A percentile compares a stretch with the other conserved stretches of the same genome.
phyloP scores from a whole-genome alignment of 2,888 invertebrate species.

The Chloromyia formosa region DNA sequence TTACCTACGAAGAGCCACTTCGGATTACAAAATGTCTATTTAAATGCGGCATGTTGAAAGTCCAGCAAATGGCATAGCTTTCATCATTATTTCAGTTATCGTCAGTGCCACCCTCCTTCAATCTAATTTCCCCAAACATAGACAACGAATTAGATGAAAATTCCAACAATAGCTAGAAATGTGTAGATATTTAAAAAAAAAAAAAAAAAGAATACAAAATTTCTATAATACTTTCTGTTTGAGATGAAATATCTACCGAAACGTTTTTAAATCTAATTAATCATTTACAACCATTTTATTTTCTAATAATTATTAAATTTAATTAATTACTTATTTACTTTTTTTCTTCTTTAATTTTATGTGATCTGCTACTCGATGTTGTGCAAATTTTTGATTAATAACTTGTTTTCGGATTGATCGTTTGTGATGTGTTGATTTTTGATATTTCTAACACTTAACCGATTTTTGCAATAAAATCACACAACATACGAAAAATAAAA shows the following conservation, averaged over 20 bases:
- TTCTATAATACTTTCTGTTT: conserved; percentile 30
- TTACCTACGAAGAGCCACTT: no score
- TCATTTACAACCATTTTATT: neutral
- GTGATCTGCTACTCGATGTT: neutral
- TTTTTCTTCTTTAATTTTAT: conserved; percentile 30
- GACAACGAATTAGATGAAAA: no score
- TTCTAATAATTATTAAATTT: neutral
- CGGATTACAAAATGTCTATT: no score
- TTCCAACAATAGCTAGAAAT: neutral
- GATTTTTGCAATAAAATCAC: conserved; percentile 17
- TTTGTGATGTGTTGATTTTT: conserved; percentile 11
- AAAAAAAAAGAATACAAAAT: conserved; percentile 1
- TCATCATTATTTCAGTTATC: no score
- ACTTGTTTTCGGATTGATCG: no score
- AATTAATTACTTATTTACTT: conserved; percentile 7
- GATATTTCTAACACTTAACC: neutral
- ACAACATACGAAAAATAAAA: neutral
- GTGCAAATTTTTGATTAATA: no score
- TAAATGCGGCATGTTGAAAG: no score
- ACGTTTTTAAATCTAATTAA: conserved; percentile 11
- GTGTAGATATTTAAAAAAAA: conserved; percentile 45
- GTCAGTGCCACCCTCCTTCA: no score
- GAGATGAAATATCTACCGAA: conserved; percentile 52
- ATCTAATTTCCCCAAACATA: no score
- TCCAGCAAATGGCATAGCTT: no score